phyloP scores from a whole-genome alignment of 2,888 invertebrate species.

The Boloria selene region DNA sequence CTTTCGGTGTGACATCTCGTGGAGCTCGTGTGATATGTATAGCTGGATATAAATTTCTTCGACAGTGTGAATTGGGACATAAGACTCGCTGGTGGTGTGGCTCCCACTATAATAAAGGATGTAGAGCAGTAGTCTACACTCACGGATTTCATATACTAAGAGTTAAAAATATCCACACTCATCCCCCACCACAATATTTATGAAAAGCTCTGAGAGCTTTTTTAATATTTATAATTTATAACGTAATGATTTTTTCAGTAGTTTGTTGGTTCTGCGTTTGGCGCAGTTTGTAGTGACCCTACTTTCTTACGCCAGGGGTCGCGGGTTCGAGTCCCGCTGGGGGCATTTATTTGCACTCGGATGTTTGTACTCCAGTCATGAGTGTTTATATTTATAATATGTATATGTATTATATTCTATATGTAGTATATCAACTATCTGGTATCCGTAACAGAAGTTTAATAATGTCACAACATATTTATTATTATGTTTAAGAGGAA shows the following conservation, averaged over 20 bases:
- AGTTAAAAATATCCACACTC: constrained; percentile 46
- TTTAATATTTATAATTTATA: neutral
- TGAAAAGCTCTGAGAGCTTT: constrained; percentile 6
- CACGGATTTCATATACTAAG: constrained; percentile 41
- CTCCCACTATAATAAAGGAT: constrained; percentile 48
- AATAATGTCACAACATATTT: too few species aligned
- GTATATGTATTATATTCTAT: too few species aligned
- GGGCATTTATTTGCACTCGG: too few species aligned
- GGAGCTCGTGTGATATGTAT: constrained; percentile 46
- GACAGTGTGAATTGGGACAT: constrained; percentile 43
- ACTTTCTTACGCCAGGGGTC: too few species aligned
- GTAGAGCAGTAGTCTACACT: constrained; percentile 49
- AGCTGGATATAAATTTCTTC: constrained; percentile 47
- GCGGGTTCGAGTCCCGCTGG: too few species aligned
- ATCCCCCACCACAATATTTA: constrained; percentile 36
- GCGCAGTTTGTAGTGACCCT: too few species aligned
- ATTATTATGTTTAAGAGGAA: too few species aligned
- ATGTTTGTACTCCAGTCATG: too few species aligned
- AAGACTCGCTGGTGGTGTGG: constrained; percentile 55
- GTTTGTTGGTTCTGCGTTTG: constrained; percentile 8
- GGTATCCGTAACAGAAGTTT: too few species aligned
- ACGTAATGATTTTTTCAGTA: neutral
- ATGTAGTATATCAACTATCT: too few species aligned
- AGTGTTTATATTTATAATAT: too few species aligned
- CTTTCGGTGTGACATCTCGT: constrained; percentile 42